phyloP scores from a whole-genome alignment of 2,113 vertebrate genomes.

The Rattus norvegicus region GRCr8 NC_086023.1:103421501-103422000 shows the following conservation, averaged over 20 bases:
- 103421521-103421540: background rate
- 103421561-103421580: background rate
- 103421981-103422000: background rate
- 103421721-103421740: background rate
- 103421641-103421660: background rate
- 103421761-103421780: constrained; percentile 13
- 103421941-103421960: background rate
- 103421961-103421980: background rate
- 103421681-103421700: background rate
- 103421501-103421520: background rate
- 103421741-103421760: background rate
- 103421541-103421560: background rate
- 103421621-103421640: background rate
- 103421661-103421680: background rate
- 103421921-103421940: background rate
- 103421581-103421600: background rate
- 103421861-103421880: background rate
- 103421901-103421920: background rate
- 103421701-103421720: background rate
- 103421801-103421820: background rate
- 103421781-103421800: background rate
- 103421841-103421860: background rate
- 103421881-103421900: background rate
- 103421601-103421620: background rate
- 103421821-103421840: background rate